Conservation (phyloP, 1,140 invertebrate genomes). For the Kradibia gibbosae region DNA sequence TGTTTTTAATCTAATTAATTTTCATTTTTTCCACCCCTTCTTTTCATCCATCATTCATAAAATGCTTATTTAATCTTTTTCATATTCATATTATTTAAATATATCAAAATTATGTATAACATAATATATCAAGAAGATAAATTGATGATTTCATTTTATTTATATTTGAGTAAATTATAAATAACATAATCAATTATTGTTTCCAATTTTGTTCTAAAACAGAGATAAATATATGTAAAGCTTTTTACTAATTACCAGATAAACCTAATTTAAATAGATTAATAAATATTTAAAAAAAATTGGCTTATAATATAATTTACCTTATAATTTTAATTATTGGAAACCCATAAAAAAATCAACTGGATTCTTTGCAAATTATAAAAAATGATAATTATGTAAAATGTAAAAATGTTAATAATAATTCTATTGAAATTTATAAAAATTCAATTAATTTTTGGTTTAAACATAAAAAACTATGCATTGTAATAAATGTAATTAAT, state of each 20-base stretch:
- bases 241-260: slow-evolving; percentile 24
- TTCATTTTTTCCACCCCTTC: background rate
- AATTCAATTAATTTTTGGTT: slow-evolving; percentile 1
- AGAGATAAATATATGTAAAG: too few relatives aligned
- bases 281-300: slow-evolving; percentile 25
- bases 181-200: too few relatives aligned
- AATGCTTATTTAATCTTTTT: background rate
- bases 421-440: background rate
- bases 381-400: background rate
- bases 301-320: slow-evolving; percentile 12
- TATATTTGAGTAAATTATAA: too few relatives aligned
- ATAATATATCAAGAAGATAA: too few relatives aligned
- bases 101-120: background rate
- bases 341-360: background rate
- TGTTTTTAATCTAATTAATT: background rate
- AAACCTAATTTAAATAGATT: slow-evolving; percentile 34
- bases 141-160: too few relatives aligned
- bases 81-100: background rate
- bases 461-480: slow-evolving; percentile 26
- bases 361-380: background rate
- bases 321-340: slow-evolving; percentile 44
- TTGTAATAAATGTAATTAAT: slow-evolving; percentile 39
- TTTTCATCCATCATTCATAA: background rate
- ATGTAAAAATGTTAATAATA: background rate
- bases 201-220: too few relatives aligned